Base-by-base conservation (phyloP, 2,797 vertebrate genomes). In the Clarias fuscus region DNA sequence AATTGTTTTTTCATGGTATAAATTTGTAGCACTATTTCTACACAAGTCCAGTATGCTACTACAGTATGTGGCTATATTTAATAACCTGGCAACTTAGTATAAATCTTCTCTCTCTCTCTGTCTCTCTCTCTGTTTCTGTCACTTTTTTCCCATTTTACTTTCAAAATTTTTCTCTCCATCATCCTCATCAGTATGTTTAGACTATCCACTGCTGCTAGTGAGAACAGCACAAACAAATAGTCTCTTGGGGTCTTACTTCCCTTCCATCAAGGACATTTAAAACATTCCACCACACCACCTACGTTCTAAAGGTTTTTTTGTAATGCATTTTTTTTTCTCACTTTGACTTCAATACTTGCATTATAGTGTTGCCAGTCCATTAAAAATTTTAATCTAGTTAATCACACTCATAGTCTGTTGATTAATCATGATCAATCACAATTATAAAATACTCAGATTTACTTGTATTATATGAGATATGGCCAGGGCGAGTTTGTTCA, bases 41-140 rank as follows among this genome's bases (percentile, higher is more conserved):
- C 59, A 40, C 30, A 37, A 79, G 27, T 81, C 62, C 40, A 48
- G 24, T 6, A 10, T 27, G 14, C 62, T 27, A 4, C 61, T 43
- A 22, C 37, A 48, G 43, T 48, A 48, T 11, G 7, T 43, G 13
- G 6, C 13, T 64, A 14, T 48, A 67, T 40, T 40, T 48, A 67
- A 81, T 81, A 67, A 81, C 53, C 62, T 65, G 79, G 40, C 40
- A 81, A 48, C 78, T 65, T 37, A 20, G 56, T n/a, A 37, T 40
- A 40, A 62, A n/a, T 37, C 56, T 64, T 71, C 33, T 40, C 68
- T 71, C 30, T 71, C 30, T 72, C 40, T 33, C 30, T 33, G 33
- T 37, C 65, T 30, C 1, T 67, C 67, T 15, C 6, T 30, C n/a
- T 64, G 15, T 15, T 68, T 22, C 40, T 22, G 43, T 37, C 37